These are phyloP conservation scores for Coenonympha arcania DNA, from an alignment of 2,888 invertebrate species.

Conservation along the genomic window DNA sequence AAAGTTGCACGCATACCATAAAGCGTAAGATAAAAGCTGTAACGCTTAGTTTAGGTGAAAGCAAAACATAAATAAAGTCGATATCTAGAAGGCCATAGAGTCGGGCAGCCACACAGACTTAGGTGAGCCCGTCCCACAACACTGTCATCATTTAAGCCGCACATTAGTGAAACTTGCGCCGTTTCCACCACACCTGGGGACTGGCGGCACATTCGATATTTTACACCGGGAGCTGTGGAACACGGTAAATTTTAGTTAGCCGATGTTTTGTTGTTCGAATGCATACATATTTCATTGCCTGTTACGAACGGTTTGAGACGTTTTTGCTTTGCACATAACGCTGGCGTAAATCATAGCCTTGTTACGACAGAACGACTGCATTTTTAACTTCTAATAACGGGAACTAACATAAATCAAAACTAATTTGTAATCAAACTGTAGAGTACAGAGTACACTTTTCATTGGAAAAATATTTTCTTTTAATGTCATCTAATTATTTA, in stretches of 20 bases:
- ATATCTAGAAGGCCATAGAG: slow-evolving; percentile 28
- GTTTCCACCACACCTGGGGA: slow-evolving; percentile 65
- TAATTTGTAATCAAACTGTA: not conserved
- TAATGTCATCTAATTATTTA: too few species aligned
- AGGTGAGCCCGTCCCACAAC: slow-evolving; percentile 48
- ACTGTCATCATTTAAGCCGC: slow-evolving; percentile 70
- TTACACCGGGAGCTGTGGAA: slow-evolving; percentile 52
- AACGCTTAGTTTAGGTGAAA: slow-evolving; percentile 21
- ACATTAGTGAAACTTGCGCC: slow-evolving; percentile 70
- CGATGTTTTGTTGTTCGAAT: slow-evolving; percentile 23
- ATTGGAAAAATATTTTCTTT: too few species aligned
- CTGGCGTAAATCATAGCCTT: slow-evolving; percentile 23
- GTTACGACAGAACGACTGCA: slow-evolving; percentile 19
- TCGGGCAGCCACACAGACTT: slow-evolving; percentile 32
- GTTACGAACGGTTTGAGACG: slow-evolving; percentile 23
- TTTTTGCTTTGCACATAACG: slow-evolving; percentile 21
- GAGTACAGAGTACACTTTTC: too few species aligned
- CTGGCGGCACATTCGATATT: slow-evolving; percentile 54
- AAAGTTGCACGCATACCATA: slow-evolving; percentile 24
- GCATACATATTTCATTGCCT: slow-evolving; percentile 24
- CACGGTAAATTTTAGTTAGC: slow-evolving; percentile 52
- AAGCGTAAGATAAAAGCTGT: slow-evolving; percentile 22
- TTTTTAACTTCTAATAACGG: slow-evolving; percentile 2
- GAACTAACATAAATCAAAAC: not conserved
- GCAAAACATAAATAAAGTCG: slow-evolving; percentile 29